Percentiles rank a stretch among this genome's conserved stretches.
Evolutionary conservation across 2,797 vertebrate species (phyloP).

Genomic region (Enteromius treurensis): DNA sequence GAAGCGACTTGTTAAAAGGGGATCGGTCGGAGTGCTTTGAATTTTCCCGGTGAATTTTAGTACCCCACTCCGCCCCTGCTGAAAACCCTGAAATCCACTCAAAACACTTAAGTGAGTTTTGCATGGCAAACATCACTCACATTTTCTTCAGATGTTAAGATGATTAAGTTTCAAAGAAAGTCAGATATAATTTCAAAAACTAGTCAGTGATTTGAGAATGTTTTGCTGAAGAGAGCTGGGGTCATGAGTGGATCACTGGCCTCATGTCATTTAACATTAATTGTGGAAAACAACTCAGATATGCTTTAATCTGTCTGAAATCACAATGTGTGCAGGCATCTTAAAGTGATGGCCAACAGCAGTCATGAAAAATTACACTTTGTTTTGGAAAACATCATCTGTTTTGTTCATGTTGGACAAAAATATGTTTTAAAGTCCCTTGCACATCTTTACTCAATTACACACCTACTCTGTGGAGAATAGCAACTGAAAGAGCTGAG

Average conservation of each 20-base stretch:
- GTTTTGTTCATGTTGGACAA: background rate
- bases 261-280: slow-evolving; percentile 4
- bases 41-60: no score
- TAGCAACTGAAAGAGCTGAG: background rate
- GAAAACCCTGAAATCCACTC: background rate
- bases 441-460: slow-evolving; percentile 18
- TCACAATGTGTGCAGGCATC: background rate
- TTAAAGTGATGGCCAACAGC: slow-evolving; percentile 1
- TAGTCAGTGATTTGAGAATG: background rate
- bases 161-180: slow-evolving; percentile 1
- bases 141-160: background rate
- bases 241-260: background rate
- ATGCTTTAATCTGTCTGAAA: slow-evolving; percentile 26
- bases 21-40: no score
- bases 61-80: background rate
- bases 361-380: slow-evolving; percentile 21
- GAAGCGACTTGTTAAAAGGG: no score
- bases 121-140: background rate
- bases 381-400: slow-evolving; percentile 19
- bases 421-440: background rate
- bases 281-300: slow-evolving; percentile 22
- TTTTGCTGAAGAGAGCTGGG: background rate
- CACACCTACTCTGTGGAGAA: background rate
- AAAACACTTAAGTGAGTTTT: background rate
- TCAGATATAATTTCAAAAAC: background rate